Percentiles rank a stretch among this genome's conserved stretches.
Conservation (phyloP, 2,797 vertebrate species). For the Schizothorax lantsangensis region DNA sequence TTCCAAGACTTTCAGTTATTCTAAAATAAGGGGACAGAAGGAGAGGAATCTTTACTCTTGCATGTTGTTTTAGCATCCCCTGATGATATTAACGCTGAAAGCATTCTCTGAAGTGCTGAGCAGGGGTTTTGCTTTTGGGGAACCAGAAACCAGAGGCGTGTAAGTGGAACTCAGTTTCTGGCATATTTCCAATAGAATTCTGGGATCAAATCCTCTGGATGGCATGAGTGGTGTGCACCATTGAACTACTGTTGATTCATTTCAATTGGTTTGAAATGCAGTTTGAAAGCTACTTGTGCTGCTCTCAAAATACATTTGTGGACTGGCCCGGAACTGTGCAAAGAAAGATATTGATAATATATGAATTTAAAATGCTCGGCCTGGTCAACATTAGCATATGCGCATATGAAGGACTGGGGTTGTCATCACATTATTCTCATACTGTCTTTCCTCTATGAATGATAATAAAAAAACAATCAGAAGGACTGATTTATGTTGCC, state of each 20-base stretch:
- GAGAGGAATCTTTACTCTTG: slow-evolving; percentile 12
- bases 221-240: slow-evolving; percentile 47
- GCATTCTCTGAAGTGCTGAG: slow-evolving; percentile 41
- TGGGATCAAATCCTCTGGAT: slow-evolving; percentile 61
- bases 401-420: neutral
- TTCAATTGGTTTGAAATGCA: slow-evolving; percentile 63
- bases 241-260: slow-evolving; percentile 55
- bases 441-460: no score
- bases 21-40: slow-evolving; percentile 13
- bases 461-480: neutral
- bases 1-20: slow-evolving; percentile 12
- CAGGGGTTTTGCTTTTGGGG: slow-evolving; percentile 37
- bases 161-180: slow-evolving; percentile 56
- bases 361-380: neutral
- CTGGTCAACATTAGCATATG: neutral
- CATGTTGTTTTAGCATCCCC: slow-evolving; percentile 31
- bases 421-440: neutral
- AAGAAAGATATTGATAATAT: neutral
- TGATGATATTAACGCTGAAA: slow-evolving; percentile 46
- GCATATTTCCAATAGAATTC: slow-evolving; percentile 55
- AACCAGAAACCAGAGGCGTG: slow-evolving; percentile 32
- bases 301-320: slow-evolving; percentile 44
- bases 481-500: neutral
- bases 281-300: slow-evolving; percentile 55
- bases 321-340: slow-evolving; percentile 23